Base-by-base conservation (phyloP, 2,888 invertebrate genomes). In the Drosophila fungiperda region DNA sequence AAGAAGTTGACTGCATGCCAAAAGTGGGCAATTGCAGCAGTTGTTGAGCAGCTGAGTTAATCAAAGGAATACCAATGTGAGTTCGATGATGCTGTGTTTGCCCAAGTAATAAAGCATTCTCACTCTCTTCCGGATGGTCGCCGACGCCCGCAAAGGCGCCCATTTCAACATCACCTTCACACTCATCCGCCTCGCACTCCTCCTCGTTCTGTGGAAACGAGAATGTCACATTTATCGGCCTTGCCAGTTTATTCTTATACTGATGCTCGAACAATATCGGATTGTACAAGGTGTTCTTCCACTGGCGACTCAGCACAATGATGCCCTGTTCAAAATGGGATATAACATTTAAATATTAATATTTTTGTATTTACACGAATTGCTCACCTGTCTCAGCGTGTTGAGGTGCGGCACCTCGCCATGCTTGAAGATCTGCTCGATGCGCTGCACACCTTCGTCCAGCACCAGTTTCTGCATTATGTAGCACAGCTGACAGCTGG, bases 221-320 rank as follows among this genome's bases (percentile, higher is more conserved):
- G 93, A 98, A 98, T 1, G 97, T 97, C 1, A 98, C 97, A 91
- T 97, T 98, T 76, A 98, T 94, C 3, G 97, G 97, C 86, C 96
- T 96, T 85, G 96, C 95, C 73, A 96, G 95, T 68, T 97, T 97
- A 69, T 96, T 96, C 94, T 97, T 97, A 91, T 97, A 97, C 92
- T 97, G 97, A 92, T 98, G 97, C 88, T 97, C 97, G 63, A 98
- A 95, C 48, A 99, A 94, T 76, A 98, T 94, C 0, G 99, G 99
- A 80, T 98, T 98, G 92, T 99, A 98, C 26, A 99, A 94, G 4
- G 98, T 97, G 93, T 98, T 98, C 94, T 99, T 99, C 99, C 99
- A 99, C 92, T 99, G 99, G 1, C 99, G 95, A 89, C 98, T 98
- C 63, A 99, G 94, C 33, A 99, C 99, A 91, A 99, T 97, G n/a